Evolutionary conservation across 2,113 vertebrate species (phyloP), one percentile per base, ranked within the genome.

Genomic region (Apodemus sylvaticus): DNA sequence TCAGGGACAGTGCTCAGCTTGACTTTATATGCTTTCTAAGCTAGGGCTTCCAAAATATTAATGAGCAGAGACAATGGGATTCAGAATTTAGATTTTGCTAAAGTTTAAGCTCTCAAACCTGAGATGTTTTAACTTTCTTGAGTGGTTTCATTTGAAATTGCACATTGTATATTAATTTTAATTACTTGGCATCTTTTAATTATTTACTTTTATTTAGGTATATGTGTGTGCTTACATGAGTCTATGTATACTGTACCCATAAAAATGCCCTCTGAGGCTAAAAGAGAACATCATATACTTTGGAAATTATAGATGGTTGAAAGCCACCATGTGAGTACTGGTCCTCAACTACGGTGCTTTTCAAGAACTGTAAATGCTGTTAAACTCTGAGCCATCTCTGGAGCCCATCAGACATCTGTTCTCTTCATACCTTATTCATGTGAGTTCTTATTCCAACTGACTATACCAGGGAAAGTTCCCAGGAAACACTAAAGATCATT

Each of bases 41-140:
- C 42, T 51, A 3, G 9, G 64, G 51, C 1, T 42, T 66, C 26
- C 60, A 24, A 92, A 13, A 76, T 48, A 62, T 51, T 93, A 77
- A 51, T 55, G 90, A 45, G 7, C 51, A 83, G 55, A 86, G 42
- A 19, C 94, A 87, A 20, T 1, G 34, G 58, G 3, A 17, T 17
- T 34, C 19, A 51, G 1, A 71, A 3, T 17, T 71, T 89, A 55
- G 64, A 24, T 48, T 74, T 60, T 20, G 9, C 42, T 79, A 92
- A 86, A 29, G 79, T 95, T 94, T 26, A 26, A 93, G 91, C 85
- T 95, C 94, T 94, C 88, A 60, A 94, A 96, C 85, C 3, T 24
- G 42, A 79, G 10, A 31, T 29, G 5, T 39, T 91, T 79, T 92
- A 87, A 86, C 94, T 97, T 17, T 76, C 64, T 74, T 83, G 81